These are phyloP conservation scores for Drosophila imparisetae DNA, from an alignment of 2,888 invertebrate species.

Conservation along the genomic window DNA sequence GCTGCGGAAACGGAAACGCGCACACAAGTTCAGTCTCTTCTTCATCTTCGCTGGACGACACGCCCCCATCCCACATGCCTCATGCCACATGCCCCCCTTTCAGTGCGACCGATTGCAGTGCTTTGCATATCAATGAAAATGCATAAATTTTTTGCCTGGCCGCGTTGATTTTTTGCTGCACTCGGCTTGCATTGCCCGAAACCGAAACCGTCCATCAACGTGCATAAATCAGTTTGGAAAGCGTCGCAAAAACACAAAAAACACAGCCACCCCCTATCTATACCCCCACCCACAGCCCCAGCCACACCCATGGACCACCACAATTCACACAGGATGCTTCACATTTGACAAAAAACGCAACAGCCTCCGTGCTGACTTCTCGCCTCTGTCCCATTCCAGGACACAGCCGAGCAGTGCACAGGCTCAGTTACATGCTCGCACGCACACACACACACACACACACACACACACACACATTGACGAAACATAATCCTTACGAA, in stretches of 20 bases:
- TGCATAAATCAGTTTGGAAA: conserved; percentile 83
- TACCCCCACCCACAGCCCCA: neutral
- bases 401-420: conserved; percentile 17
- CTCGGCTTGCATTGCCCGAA: conserved; percentile 56
- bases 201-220: conserved; percentile 77
- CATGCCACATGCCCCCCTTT: neutral
- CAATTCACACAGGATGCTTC: conserved; percentile 65
- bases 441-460: conserved; percentile 37
- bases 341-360: conserved; percentile 63
- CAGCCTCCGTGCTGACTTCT: conserved; percentile 11
- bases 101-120: conserved; percentile 53
- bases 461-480: conserved; percentile 58
- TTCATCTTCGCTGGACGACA: conserved; percentile 54
- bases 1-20: conserved; percentile 69
- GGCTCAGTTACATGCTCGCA: conserved; percentile 40
- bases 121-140: conserved; percentile 83
- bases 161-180: conserved; percentile 57
- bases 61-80: neutral
- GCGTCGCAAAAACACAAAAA: conserved; percentile 31
- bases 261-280: no score
- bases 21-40: conserved; percentile 67
- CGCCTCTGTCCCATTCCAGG: neutral
- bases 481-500: conserved; percentile 64
- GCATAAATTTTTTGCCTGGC: conserved; percentile 75
- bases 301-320: neutral